Base-by-base conservation (phyloP, 2,888 invertebrate genomes). In the Hanleya hanleyi region DNA sequence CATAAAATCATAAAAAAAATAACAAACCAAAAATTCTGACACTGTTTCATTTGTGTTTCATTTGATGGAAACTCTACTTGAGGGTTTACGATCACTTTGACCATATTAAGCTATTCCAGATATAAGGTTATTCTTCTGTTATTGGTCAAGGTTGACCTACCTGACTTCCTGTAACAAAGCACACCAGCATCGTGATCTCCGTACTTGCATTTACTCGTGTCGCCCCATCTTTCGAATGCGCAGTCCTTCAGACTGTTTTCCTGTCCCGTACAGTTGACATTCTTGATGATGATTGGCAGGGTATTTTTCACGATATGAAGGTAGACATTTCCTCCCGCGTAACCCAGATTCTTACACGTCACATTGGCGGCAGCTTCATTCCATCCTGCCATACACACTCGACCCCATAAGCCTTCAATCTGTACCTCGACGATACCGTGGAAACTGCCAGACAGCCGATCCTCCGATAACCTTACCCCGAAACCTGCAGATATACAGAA, bases 341-440 rank as follows among this genome's bases (percentile, higher is more conserved):
- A 69, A 36, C 77, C 78, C 41, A 79, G 87, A 75, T 92, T 91
- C 75, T 85, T 87, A 84, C 93, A 93, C 18, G 92, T 89, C 26
- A 93, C 88, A 69, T 90, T 86, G 18, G 92, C 93, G 85, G 92
- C 92, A 35, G 89, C 88, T 12, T 92, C 85, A 64, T 89, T 91
- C 92, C 92, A 93, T 51, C 89, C 72, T 78, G 86, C 51, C 76
- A 92, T 92, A 74, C 92, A 92, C 35, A 92, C 90, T 5, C 90
- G 80, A 18, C 92, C 92, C 92, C 92, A 57, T 6, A 79, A 38
- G 0, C 71, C 83, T 12, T 61, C 9, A 26, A 38, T 15, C 26
- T 35, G 35, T 1, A 37, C 69, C 36, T 69, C 61, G 29, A 69
- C 7, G 15, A 51, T 36, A 1, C 69, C 69, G 26, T 57, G 36